Base-by-base conservation (phyloP, 2,797 vertebrate species). In the Hoplostethus mediterraneus region DNA sequence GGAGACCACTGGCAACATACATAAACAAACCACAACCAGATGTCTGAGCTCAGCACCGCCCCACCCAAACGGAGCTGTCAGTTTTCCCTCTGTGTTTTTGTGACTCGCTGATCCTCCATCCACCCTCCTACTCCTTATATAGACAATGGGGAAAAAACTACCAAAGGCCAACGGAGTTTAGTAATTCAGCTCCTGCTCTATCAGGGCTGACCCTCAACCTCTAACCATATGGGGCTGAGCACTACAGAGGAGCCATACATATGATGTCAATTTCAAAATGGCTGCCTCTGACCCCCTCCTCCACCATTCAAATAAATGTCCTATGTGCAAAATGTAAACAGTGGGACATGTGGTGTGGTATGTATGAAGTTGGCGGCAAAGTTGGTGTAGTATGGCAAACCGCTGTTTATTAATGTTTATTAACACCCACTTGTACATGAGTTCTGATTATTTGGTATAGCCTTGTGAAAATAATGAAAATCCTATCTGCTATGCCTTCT, bases 21-120 rank as follows among this genome's bases (percentile, higher is more conserved):
- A 89, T 77, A 86, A 90, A 91, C 81, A 91, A 91, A 93, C 87
- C 87, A 87, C 87, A 77, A 88, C 86, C 92, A 94, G 93, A 94
- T 93, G 93, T 91, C 11, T 68, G 58, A 55, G 69, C 73, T 8
- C 70, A 75, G 75, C 53, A 5, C 73, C 44, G 62, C 84, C 77
- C 83, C 86, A 64, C 89, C 91, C 91, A 87, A 59, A 84, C 63
- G 8, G 55, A 86, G 72, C 82, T 70, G 80, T 85, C 86, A 87
- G 84, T 73, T 71, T 67, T 77, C 67, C 68, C 77, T 82, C 80
- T 90, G 84, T 87, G 77, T 80, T 90, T 89, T 74, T 85, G 85
- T 88, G 88, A 86, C 89, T 90, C 66, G 28, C 77, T 47, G 9
- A 53, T 67, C 59, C 60, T 67, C 64, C 57, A 52, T 67, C 79